Conservation (phyloP, 2,113 vertebrate genomes). For the Hassar affinis region DNA sequence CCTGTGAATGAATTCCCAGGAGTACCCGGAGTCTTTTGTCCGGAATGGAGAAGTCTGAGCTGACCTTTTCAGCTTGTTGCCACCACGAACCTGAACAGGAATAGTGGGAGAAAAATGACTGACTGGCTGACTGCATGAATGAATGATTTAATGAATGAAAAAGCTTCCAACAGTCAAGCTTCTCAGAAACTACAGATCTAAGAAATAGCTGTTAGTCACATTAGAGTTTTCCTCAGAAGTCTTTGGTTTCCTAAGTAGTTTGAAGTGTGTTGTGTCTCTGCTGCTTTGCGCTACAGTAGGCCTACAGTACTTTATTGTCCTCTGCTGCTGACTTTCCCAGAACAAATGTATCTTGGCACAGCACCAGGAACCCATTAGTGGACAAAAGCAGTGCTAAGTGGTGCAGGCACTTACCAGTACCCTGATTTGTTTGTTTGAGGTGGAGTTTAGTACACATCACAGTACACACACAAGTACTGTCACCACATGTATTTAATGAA, state of each 20-base stretch:
- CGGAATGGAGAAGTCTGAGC: not conserved
- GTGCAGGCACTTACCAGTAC: slow-evolving; percentile 29
- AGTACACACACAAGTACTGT: slow-evolving; percentile 25
- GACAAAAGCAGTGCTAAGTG: slow-evolving; percentile 41
- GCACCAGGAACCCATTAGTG: slow-evolving; percentile 40
- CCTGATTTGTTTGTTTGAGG: slow-evolving; percentile 48
- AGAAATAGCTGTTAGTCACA: not conserved
- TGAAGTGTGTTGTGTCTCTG: slow-evolving; percentile 28
- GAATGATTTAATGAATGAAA: not conserved
- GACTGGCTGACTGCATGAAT: not conserved
- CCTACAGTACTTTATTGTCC: slow-evolving; percentile 33
- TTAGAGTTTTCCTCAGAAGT: not conserved
- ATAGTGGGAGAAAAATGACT: not conserved
- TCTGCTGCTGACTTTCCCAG: slow-evolving; percentile 21
- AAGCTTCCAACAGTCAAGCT: not conserved
- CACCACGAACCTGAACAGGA: not conserved
- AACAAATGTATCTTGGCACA: slow-evolving; percentile 14
- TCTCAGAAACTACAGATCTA: not conserved
- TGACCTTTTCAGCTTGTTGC: not conserved
- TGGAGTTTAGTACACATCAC: slow-evolving; percentile 31
- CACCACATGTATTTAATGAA: slow-evolving; percentile 8
- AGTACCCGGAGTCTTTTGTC: not conserved
- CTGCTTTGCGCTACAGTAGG: slow-evolving; percentile 10
- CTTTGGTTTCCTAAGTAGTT: slow-evolving; percentile 22
- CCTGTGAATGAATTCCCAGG: not conserved